Conservation (phyloP, 2,797 vertebrate species). For the Enteromius argenteus region DNA sequence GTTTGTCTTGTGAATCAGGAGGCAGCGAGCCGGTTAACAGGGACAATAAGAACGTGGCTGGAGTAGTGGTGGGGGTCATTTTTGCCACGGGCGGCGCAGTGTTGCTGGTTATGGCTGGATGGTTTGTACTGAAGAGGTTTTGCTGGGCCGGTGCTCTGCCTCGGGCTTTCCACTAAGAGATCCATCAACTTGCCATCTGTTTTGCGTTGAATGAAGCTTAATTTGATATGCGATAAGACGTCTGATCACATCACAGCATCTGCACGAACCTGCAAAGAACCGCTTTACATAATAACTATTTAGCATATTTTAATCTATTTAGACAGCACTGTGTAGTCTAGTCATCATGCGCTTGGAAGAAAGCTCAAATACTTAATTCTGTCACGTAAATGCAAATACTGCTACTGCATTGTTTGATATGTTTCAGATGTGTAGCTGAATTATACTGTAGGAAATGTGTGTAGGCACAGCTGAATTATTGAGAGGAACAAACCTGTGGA, state of each 20-base stretch:
- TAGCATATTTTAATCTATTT: slow-evolving; percentile 39
- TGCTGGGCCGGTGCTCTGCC: slow-evolving; percentile 55
- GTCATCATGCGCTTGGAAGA: background rate
- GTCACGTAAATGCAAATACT: slow-evolving; percentile 12
- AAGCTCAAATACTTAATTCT: background rate
- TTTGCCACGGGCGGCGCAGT: slow-evolving; percentile 69
- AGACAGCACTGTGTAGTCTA: slow-evolving; percentile 15
- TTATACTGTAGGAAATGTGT: background rate
- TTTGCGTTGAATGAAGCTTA: slow-evolving; percentile 29
- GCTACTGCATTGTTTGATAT: background rate
- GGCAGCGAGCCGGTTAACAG: slow-evolving; percentile 4
- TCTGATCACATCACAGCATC: slow-evolving; percentile 32
- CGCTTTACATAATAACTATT: slow-evolving; percentile 32
- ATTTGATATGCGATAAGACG: slow-evolving; percentile 33
- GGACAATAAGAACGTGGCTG: slow-evolving; percentile 55
- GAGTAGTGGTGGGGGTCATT: slow-evolving; percentile 70
- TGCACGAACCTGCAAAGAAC: slow-evolving; percentile 7
- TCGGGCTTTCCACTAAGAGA: slow-evolving; percentile 62
- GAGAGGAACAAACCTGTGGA: slow-evolving; percentile 22
- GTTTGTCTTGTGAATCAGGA: slow-evolving; percentile 57
- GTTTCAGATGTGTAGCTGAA: background rate
- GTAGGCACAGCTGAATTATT: background rate
- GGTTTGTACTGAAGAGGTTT: slow-evolving; percentile 76
- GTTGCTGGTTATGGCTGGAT: slow-evolving; percentile 71
- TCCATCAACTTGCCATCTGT: slow-evolving; percentile 37